Conservation (phyloP, 2,888 invertebrate species). For the Nezara viridula region DNA sequence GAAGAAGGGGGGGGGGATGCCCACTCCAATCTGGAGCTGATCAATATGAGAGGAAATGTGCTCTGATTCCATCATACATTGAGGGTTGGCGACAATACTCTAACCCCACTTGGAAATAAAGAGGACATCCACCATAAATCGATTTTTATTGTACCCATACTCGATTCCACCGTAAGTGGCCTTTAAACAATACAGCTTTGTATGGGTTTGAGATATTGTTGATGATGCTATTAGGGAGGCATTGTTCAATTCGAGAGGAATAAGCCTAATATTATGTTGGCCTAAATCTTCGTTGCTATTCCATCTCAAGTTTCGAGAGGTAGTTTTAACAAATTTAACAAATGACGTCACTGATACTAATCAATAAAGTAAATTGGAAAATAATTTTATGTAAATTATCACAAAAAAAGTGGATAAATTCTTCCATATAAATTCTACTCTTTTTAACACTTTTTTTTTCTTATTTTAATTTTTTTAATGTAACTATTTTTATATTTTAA, state of each 20-base stretch:
- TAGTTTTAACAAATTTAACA: not conserved
- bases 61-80: slow-evolving; percentile 25
- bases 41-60: slow-evolving; percentile 36
- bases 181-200: slow-evolving; percentile 38
- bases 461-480: too few species aligned
- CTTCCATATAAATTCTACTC: too few species aligned
- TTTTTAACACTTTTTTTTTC: too few species aligned
- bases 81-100: not conserved
- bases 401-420: too few species aligned
- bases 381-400: too few species aligned
- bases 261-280: not conserved
- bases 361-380: not conserved
- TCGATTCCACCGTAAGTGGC: slow-evolving; percentile 23
- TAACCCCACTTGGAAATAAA: not conserved
- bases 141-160: slow-evolving; percentile 14
- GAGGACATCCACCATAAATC: not conserved
- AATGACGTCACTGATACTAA: not conserved
- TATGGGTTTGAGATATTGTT: not conserved
- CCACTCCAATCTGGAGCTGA: not conserved
- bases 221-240: not conserved
- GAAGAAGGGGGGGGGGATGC: not conserved
- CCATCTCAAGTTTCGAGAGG: not conserved
- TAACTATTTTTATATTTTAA: too few species aligned
- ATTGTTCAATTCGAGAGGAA: not conserved
- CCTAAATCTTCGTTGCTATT: not conserved